phyloP scores from a whole-genome alignment of 1,140 invertebrate species.

The Heliconius hermathena region DNA sequence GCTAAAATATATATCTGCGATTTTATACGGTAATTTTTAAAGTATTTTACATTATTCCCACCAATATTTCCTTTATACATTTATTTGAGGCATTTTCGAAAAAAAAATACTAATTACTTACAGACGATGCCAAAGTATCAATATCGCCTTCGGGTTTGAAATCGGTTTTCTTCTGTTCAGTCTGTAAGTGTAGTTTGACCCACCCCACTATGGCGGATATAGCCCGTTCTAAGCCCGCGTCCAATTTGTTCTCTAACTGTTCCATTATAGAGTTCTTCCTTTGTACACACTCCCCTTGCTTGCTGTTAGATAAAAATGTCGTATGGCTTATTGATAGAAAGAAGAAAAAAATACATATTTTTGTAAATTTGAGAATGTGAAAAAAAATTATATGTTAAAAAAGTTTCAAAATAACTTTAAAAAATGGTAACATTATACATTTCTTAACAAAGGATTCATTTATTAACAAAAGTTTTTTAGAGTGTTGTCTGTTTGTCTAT shows the following conservation, averaged over 20 bases:
- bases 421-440: too few relatives aligned
- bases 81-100: not conserved
- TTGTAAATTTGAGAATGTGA: too few relatives aligned
- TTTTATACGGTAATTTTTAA: too few relatives aligned
- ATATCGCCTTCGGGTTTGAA: conserved; percentile 96
- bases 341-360: not conserved
- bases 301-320: conserved; percentile 75
- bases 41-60: too few relatives aligned
- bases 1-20: too few relatives aligned
- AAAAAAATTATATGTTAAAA: too few relatives aligned
- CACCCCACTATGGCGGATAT: conserved; percentile 94
- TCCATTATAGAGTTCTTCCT: conserved; percentile 94
- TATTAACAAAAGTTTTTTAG: too few relatives aligned
- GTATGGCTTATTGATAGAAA: not conserved
- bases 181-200: conserved; percentile 94
- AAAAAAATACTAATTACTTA: conserved; percentile 52
- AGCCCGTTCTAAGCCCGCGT: conserved; percentile 94
- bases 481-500: too few relatives aligned
- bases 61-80: too few relatives aligned
- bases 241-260: conserved; percentile 95
- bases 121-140: conserved; percentile 88
- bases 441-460: too few relatives aligned
- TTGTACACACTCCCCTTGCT: conserved; percentile 93
- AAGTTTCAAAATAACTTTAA: too few relatives aligned
- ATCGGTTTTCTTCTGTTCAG: conserved; percentile 97